Evolutionary conservation across 2,113 vertebrate genomes (phyloP).

Genomic region (Climacteris rufus): DNA sequence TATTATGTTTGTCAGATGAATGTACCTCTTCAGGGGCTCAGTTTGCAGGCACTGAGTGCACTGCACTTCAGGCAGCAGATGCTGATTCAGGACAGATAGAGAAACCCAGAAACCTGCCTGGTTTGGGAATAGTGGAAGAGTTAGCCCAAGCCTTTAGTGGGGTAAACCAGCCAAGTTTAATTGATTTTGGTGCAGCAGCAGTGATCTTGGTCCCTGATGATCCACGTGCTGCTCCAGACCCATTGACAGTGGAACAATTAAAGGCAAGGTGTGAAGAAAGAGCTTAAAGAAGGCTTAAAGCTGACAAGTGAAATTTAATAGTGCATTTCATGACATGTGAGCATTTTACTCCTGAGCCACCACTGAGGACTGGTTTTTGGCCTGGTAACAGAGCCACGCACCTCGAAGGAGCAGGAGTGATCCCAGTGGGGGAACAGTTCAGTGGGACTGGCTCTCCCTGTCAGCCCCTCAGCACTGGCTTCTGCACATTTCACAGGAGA

Average conservation of each 20-base stretch:
- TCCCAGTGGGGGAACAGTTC: neutral
- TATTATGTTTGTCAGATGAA: neutral
- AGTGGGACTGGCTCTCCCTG: neutral
- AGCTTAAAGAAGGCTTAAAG: neutral
- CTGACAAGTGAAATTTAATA: neutral
- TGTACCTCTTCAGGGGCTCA: neutral
- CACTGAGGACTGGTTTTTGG: neutral
- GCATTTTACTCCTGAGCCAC: neutral
- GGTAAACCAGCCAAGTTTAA: neutral
- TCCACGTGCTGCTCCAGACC: neutral
- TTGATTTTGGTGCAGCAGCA: neutral
- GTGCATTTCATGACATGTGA: neutral
- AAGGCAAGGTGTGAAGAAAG: neutral
- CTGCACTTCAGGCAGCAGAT: neutral
- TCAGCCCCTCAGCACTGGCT: neutral
- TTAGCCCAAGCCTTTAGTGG: neutral
- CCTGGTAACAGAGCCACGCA: neutral
- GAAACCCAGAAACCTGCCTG: neutral
- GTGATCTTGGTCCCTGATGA: neutral
- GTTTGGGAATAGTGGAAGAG: neutral
- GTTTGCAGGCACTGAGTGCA: neutral
- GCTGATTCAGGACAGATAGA: fast-evolving
- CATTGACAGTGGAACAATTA: neutral
- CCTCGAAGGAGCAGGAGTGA: neutral
- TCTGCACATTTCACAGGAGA: neutral